phyloP scores from a whole-genome alignment of 2,113 vertebrate species.

The Apistogramma diplotaenia region DNA sequence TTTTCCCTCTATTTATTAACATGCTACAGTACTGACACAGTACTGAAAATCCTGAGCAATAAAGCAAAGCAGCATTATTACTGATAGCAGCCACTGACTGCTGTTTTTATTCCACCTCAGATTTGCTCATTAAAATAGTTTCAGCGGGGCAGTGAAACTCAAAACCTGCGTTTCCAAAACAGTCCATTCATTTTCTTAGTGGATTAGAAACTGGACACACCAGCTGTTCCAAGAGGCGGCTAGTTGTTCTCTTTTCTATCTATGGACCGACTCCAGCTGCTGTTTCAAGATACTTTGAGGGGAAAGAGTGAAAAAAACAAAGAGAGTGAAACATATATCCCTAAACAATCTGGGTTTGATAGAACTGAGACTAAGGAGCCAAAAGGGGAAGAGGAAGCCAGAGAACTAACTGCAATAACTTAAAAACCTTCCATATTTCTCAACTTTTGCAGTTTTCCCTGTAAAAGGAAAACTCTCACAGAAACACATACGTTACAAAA shows the following conservation, averaged over 20 bases:
- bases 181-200: constrained; percentile 21
- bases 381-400: not conserved
- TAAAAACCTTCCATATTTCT: not conserved
- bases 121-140: constrained; percentile 50
- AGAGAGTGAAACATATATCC: constrained; percentile 51
- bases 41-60: not conserved
- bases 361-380: not conserved
- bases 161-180: constrained; percentile 55
- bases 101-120: constrained; percentile 24
- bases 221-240: constrained; percentile 42
- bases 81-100: constrained; percentile 5
- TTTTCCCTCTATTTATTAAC: not conserved
- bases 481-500: not conserved
- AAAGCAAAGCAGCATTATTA: not conserved
- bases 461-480: not conserved
- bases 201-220: constrained; percentile 36
- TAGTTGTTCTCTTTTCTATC: constrained; percentile 13
- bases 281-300: constrained; percentile 36
- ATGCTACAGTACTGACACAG: not conserved
- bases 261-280: constrained; percentile 62
- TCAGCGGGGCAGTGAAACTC: constrained; percentile 32
- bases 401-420: constrained; percentile 1
- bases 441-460: not conserved
- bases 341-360: constrained; percentile 30
- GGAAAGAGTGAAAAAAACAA: constrained; percentile 53